phyloP scores from a whole-genome alignment of 2,113 vertebrate species.

The Erinaceus europaeus region DNA sequence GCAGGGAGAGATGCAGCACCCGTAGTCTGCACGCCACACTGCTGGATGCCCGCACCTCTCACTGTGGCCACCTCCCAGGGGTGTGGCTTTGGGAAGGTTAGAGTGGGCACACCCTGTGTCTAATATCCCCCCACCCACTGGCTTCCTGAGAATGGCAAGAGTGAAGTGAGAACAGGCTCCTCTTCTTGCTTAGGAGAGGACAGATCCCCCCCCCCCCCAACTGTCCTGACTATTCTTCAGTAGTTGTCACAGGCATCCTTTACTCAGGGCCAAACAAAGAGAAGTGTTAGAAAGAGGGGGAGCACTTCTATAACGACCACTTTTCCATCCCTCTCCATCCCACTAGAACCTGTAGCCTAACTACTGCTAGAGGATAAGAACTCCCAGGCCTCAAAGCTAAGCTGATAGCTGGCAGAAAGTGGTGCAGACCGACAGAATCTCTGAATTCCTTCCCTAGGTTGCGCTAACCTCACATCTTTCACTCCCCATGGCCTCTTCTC shows the following conservation, averaged over 20 bases:
- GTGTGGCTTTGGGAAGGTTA: not conserved
- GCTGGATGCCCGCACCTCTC: not conserved
- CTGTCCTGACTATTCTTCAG: not conserved
- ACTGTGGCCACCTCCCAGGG: not conserved
- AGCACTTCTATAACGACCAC: not conserved
- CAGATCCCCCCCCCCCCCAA: not conserved
- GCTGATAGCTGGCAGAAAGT: not conserved
- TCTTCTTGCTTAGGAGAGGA: not conserved
- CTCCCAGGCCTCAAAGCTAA: not conserved
- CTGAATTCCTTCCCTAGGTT: not conserved
- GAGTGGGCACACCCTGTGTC: not conserved
- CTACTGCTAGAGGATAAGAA: not conserved
- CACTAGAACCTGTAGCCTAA: not conserved
- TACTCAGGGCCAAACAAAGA: not conserved
- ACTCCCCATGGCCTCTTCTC: constrained; percentile 28
- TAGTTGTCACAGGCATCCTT: not conserved
- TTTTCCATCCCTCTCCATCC: no score
- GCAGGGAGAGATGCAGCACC: not conserved
- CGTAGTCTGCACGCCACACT: not conserved
- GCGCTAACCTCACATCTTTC: constrained; percentile 43
- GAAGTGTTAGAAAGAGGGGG: not conserved
- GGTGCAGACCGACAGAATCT: not conserved
- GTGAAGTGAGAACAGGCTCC: not conserved
- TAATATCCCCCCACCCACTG: not conserved
- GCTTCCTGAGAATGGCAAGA: not conserved